Evolutionary conservation across 2,888 invertebrate genomes (phyloP).

Genomic region (Pyrocoelia pectoralis): DNA sequence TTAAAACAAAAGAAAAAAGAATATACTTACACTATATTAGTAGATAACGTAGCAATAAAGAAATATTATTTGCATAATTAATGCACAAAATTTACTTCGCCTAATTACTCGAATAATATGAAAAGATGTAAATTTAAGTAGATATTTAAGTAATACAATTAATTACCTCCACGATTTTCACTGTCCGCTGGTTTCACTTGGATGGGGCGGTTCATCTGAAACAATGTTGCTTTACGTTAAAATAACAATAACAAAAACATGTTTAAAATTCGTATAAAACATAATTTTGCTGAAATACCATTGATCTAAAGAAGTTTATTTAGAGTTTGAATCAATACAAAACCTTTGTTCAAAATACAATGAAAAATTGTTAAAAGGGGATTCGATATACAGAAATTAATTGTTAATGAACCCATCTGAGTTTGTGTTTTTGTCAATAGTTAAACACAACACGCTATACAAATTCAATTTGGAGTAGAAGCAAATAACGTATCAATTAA

Average conservation of each 20-base stretch:
- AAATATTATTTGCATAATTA: neutral
- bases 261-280: constrained; percentile 1
- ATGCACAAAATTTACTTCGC: neutral
- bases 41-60: neutral
- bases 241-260: constrained; percentile 3
- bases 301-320: neutral
- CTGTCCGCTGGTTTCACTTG: constrained; percentile 99
- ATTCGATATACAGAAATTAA: constrained; percentile 16
- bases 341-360: constrained; percentile 12
- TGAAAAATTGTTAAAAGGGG: constrained; percentile 20
- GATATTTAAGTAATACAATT: constrained; percentile 28
- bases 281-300: neutral
- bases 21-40: constrained; percentile 2
- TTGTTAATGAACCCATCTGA: constrained; percentile 17
- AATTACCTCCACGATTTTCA: constrained; percentile 96
- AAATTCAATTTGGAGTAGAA: constrained; percentile 4
- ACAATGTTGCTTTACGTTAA: constrained; percentile 48
- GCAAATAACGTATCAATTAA: constrained; percentile 14
- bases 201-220: constrained; percentile 99
- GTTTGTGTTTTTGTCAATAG: constrained; percentile 19
- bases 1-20: neutral
- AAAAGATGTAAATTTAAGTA: constrained; percentile 27
- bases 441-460: constrained; percentile 17
- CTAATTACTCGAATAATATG: constrained; percentile 11
- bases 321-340: constrained; percentile 8